These are phyloP conservation scores for Montifringilla adamsi DNA, from an alignment of 2,113 vertebrate species.

Conservation along the genomic window DNA sequence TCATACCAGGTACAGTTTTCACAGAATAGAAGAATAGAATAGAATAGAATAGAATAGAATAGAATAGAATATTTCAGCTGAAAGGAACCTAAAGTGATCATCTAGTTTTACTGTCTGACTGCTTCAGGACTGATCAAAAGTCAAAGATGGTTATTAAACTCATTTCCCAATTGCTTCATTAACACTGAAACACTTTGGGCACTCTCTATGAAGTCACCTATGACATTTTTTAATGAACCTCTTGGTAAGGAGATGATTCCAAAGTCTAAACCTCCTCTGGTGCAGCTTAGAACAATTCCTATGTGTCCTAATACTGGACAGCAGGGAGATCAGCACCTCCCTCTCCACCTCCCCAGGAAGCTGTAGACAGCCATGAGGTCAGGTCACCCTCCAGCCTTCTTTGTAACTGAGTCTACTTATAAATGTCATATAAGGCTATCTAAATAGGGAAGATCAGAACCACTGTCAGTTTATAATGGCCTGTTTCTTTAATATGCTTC, in stretches of 20 bases:
- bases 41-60: not conserved
- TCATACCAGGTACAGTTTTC: not conserved
- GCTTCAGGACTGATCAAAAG: not conserved
- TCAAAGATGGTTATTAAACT: not conserved
- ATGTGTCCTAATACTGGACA: fast-evolving
- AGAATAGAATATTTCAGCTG: not conserved
- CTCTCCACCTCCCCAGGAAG: not conserved
- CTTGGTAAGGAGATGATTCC: not conserved
- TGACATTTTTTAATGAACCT: not conserved
- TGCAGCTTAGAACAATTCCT: not conserved
- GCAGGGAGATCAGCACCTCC: not conserved
- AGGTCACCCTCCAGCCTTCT: not conserved
- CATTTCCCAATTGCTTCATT: not conserved
- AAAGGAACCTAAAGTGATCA: not conserved
- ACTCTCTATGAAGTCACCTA: not conserved
- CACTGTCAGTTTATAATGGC: not conserved
- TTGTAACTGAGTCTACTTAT: not conserved
- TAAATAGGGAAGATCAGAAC: not conserved
- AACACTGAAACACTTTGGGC: not conserved
- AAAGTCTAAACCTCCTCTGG: not conserved
- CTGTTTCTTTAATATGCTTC: not conserved
- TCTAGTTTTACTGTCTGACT: not conserved
- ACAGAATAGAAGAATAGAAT: not conserved
- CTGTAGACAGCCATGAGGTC: not conserved
- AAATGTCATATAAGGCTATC: not conserved